These are phyloP conservation scores for Drosophila sp. DNA, from an alignment of 1,140 invertebrate species.

Conservation along the genomic window DNA sequence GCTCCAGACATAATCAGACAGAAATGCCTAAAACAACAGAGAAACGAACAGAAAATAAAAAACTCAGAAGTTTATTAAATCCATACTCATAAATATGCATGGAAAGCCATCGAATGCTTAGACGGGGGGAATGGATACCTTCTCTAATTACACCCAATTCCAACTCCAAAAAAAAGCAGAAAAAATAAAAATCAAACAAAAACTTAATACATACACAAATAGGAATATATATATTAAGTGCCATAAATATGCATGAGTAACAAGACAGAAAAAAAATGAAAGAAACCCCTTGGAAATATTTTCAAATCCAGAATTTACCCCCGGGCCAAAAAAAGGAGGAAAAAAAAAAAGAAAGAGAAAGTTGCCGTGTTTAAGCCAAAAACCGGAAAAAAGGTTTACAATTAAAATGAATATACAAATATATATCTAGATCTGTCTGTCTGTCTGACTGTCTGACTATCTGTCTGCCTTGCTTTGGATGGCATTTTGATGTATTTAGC, in stretches of 20 bases:
- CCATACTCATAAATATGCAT: constrained; percentile 81
- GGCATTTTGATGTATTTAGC: constrained; percentile 60
- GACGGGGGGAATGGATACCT: constrained; percentile 6
- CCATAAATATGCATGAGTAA: constrained; percentile 75
- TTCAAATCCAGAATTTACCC: constrained; percentile 38
- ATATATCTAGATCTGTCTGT: background rate
- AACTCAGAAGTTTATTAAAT: constrained; percentile 69
- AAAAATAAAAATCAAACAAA: constrained; percentile 42
- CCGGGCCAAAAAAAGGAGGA: constrained; percentile 46
- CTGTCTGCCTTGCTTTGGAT: constrained; percentile 39
- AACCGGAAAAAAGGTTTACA: constrained; percentile 60
- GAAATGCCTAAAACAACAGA: constrained; percentile 18
- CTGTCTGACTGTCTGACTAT: constrained; percentile 39
- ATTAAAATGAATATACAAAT: constrained; percentile 44
- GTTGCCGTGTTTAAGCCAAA: constrained; percentile 63
- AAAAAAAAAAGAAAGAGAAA: constrained; percentile 42
- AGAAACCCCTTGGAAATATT: constrained; percentile 37
- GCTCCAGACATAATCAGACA: constrained; percentile 7
- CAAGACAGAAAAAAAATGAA: background rate
- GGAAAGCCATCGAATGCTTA: constrained; percentile 16
- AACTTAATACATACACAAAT: constrained; percentile 19
- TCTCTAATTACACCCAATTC: constrained; percentile 57
- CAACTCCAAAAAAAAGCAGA: constrained; percentile 10
- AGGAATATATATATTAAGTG: constrained; percentile 55
- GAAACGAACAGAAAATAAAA: constrained; percentile 42